Evolutionary conservation across 2,888 invertebrate species (phyloP), one percentile per base, ranked within the genome.

Genomic region (Cerceris rybyensis): DNA sequence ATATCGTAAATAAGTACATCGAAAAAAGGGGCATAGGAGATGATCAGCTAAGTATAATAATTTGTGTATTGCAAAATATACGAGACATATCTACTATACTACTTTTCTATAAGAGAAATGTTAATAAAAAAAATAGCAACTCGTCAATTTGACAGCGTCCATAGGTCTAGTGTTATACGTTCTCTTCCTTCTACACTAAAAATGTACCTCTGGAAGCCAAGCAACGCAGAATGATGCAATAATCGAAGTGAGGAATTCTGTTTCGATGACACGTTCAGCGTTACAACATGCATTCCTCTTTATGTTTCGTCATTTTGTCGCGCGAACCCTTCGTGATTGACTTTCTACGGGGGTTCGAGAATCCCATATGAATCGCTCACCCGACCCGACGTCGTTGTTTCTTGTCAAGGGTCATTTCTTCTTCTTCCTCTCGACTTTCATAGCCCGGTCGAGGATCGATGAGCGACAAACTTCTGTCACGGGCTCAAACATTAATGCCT

Each of bases 331-430:
- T 52, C 65, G 55, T 54, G 74, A 70, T 76, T 64, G 55, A 75
- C 28, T 28, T 75, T 71, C 43, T 80, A 83, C 75, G 78, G 71
- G 74, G 79, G 82, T 84, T 83, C 84, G 72, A 66, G 54, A 72
- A 67, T 73, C 75, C 73, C 52, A 43, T 63, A 58, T 70, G 63
- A 63, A 70, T 69, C 83, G 63, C 73, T 73, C 55, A 28, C 28
- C 16, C 59, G 55, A 54, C 59, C 67, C 67, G 60, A 9, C 28
- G 28, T 28, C 28, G 28, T 4, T 28, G 59, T 67, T 54, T 42
- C 72, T 60, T 71, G 71, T 67, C 84, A 66, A 72, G 73, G 74
- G 72, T 84, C 81, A 60, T 76, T 84, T 81, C 83, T 79, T 81
- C 74, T 64, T 72, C 72, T 82, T 79, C 69, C 74, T 79, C 13